Evolutionary conservation across 2,113 vertebrate genomes (phyloP), one percentile per base, ranked within the genome.

Genomic region (Melanotaenia duboulayi): DNA sequence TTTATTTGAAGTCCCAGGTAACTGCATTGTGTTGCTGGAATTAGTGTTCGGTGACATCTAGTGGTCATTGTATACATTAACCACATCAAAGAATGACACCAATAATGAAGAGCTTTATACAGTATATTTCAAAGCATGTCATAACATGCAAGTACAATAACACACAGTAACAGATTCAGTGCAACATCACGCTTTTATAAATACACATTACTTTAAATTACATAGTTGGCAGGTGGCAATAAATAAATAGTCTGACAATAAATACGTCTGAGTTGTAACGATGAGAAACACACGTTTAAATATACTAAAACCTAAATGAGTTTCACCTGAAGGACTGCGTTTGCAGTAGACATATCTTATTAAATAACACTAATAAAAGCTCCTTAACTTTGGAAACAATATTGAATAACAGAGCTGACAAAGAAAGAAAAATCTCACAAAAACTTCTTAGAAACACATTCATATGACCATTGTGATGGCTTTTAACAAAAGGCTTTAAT

Each of bases 161-260:
- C 66, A 79, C 65, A 74, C 75, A 81, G 58, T 55, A 28, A 75
- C 51, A 76, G n/a, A 82, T 55, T 80, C 65, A 82, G 82, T 74
- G 88, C 87, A 91, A 86, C 81, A 65, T 25, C 76, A 89, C 70
- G 42, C 86, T 54, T 60, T 83, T 80, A 86, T 92, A 90, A 88
- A 90, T 89, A 91, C 50, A 46, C 24, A 78, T 71, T 57, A n/a
- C 10, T 67, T 72, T 59, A 76, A 88, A n/a, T 78, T 76, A 81
- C 82, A 74, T 62, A 4, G 74, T 19, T 60, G 76, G 42, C 23
- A 54, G 20, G 22, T 71, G 40, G 51, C 12, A 85, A 89, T 91
- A 90, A 91, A 88, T 86, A 92, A 85, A 90, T 81, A 84, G 16
- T 62, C 17, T 56, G 7, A 83, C 42, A 81, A 66, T 82, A 77